phyloP scores from a whole-genome alignment of 1,140 invertebrate species.

The Drosophila melanica region DNA sequence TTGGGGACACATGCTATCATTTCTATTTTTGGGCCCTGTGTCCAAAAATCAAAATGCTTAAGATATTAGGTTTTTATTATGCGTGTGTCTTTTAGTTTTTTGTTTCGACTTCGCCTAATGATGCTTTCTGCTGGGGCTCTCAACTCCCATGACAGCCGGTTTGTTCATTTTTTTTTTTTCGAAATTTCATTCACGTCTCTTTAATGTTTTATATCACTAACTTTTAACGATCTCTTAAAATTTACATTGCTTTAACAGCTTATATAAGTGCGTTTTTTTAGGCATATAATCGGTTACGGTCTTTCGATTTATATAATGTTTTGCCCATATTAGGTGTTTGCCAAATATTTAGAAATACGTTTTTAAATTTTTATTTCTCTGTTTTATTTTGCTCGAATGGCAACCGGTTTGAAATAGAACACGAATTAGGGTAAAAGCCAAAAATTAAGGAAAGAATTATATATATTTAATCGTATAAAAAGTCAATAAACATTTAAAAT shows the following conservation, averaged over 20 bases:
- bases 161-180: constrained; percentile 22
- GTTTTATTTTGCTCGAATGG: constrained; percentile 20
- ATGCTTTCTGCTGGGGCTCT: constrained; percentile 18
- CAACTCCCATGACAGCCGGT: constrained; percentile 56
- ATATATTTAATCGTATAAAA: constrained; percentile 14
- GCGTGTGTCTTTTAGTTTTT: constrained; percentile 12
- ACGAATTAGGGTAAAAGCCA: constrained; percentile 20
- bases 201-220: constrained; percentile 39
- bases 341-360: not conserved
- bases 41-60: constrained; percentile 60
- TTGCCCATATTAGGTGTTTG: constrained; percentile 1
- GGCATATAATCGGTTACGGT: constrained; percentile 23
- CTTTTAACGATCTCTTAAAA: constrained; percentile 33
- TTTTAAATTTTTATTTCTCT: not conserved
- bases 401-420: constrained; percentile 33
- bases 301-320: constrained; percentile 2
- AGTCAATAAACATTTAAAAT: constrained; percentile 44
- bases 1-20: constrained; percentile 69
- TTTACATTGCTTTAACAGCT: constrained; percentile 49
- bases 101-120: constrained; percentile 32
- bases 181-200: constrained; percentile 50
- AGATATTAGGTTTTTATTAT: constrained; percentile 47
- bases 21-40: constrained; percentile 64
- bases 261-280: constrained; percentile 50
- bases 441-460: constrained; percentile 37